Evolutionary conservation across 2,113 vertebrate genomes (phyloP), one percentile per base, ranked within the genome.

Genomic region (Nesogale talazaci): DNA sequence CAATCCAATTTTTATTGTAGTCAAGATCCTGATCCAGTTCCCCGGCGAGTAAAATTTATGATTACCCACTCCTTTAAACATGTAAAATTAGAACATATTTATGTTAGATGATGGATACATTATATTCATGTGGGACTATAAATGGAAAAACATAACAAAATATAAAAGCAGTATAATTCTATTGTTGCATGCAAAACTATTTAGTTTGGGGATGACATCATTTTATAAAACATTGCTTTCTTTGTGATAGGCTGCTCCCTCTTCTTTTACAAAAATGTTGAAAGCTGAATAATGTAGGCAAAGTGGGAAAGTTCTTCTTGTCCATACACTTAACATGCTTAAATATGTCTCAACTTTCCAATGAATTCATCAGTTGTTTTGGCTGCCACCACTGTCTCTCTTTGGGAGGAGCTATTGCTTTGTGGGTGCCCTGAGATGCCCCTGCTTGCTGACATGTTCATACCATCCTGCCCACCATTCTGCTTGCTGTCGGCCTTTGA

Each of bases 11-110:
- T 82, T 77, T 87, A 31, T n/a, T 76, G 82, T 14, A 82, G 31
- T 72, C 20, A 29, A 23, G 36, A 89, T 83, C 75, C 46, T 69
- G 40, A 83, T 90, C 29, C 19, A 91, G 5, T 83, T 77, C 75
- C 88, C 59, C 85, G 12, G 65, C 89, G 31, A 76, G n/a, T 22
- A 92, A 95, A 65, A 86, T 88, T 85, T 65, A 83, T 92, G 75
- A 93, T 92, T 88, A 70, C 36, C 65, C 59, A 77, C 5, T 86
- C 22, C 72, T 92, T 90, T 92, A 38, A 86, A 76, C 59, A 78
- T 79, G 16, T n/a, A 94, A 91, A 89, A 86, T 46, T 61, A 61
- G 78, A 88, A 76, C 10, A 83, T 34, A 61, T 59, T 85, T 82
- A 65, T 72, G 74, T 84, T 81, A 27, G n/a, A 70, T 76, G 36